Evolutionary conservation across 1,140 invertebrate species (phyloP), one percentile per base, ranked within the genome.

Genomic region (Phymastichus coffea): DNA sequence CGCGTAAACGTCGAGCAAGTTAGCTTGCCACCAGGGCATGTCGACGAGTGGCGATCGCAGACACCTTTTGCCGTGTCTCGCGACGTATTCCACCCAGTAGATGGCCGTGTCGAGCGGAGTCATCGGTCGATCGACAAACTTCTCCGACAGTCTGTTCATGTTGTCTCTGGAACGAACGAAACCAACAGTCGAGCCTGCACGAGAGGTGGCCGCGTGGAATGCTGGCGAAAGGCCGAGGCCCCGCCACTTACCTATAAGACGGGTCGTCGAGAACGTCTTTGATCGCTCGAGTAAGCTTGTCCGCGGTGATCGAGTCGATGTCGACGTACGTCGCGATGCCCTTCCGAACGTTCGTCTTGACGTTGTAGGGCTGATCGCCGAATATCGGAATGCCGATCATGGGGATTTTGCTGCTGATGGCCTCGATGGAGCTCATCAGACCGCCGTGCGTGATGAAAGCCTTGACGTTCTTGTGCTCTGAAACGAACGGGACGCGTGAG

Each of bases 371-470:
- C 66, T 87, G 85, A 63, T 90, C 88, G 10, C 84, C 86, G 49
- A 84, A 82, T 40, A 90, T 75, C 3, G 89, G 89, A 65, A 89
- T 85, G 8, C 84, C 82, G 0, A 92, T 71, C 14, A 88, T 80
- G 0, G 89, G 88, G 10, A 91, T 86, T 15, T 83, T 87, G 65
- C 84, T 85, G 64, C 87, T 84, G 30, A 88, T 81, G 4, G 87
- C 84, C 75, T 92, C 90, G 41, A 74, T 77, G 10, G 73, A 77
- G 22, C 84, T 79, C 68, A 88, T 82, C 44, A 89, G 81, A 0
- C 88, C 89, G 38, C 83, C 85, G 66, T 92, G 89, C 0, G 86
- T 85, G 53, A 90, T 80, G 61, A 90, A 90, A 0, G 82, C 83
- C 53, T 82, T 77, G 0, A 85, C 82, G 68, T 88, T 88, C n/a